Base-by-base conservation (phyloP, 2,113 vertebrate species). In the Tenebrosternarchus preto region DNA sequence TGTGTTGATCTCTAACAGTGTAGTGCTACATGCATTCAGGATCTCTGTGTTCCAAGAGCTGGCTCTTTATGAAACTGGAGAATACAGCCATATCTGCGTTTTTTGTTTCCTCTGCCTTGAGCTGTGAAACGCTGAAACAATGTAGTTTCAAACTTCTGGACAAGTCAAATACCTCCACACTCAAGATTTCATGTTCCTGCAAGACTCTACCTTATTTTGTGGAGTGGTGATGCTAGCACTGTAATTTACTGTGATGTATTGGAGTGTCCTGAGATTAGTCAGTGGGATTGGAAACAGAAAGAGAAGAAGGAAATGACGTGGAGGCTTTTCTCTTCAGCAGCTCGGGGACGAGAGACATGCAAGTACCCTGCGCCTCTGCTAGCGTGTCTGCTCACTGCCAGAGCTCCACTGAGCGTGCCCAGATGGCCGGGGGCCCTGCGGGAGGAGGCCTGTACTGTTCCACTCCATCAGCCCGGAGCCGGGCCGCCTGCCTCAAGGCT, bases 401-500 rank as follows among this genome's bases (percentile, higher is more conserved):
- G 67, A 66, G 75, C 69, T 73, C 74, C 59, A 67, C 68, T 77
- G 74, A 77, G 68, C 31, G 25, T 74, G 70, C 80, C 83, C 83
- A 84, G 83, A 84, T 81, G 75, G 76, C 33, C 71, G 63, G 68
- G n/a, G 66, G 25, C 46, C 70, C 76, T 68, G 61, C 78, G 64
- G 64, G 70, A 75, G 31, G 53, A 77, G 64, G 69, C 72, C 15
- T 71, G 69, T 82, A 78, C 76, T 75, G 76, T 78, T 84, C 75
- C 75, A 78, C 76, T 81, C 11, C 64, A 84, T 84, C 83, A 84
- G 31, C 61, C 61, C 78, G 43, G 80, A 75, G 71, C 73, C 78
- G 70, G n/a, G 43, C 57, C 56, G 70, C 46, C 64, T 75, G 71
- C 71, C 76, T 39, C 3, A 68, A 57, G 83, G 71, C 46, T 67